phyloP scores from a whole-genome alignment of 2,797 vertebrate species.

The Gouania willdenowi region DNA sequence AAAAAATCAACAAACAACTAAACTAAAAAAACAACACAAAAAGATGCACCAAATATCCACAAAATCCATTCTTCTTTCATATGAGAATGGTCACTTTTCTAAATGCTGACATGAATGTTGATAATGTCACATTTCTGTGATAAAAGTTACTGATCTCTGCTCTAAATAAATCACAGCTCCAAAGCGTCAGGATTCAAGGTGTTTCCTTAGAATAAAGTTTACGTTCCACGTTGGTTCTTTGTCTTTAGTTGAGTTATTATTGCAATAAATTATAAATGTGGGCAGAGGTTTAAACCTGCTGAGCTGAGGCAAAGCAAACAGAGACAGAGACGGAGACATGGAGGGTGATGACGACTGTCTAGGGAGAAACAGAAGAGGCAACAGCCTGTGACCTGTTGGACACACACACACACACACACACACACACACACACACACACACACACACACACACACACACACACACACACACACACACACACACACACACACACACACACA shows the following conservation, averaged over 20 bases:
- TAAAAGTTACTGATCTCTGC: too few species aligned
- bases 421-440: background rate
- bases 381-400: slow-evolving; percentile 47
- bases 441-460: slow-evolving; percentile 5
- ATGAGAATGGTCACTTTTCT: too few species aligned
- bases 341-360: slow-evolving; percentile 38
- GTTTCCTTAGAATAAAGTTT: too few species aligned
- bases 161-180: too few species aligned
- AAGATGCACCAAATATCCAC: too few species aligned
- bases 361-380: slow-evolving; percentile 23
- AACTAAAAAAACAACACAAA: too few species aligned
- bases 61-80: too few species aligned
- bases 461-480: background rate
- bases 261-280: background rate
- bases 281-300: background rate
- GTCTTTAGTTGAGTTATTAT: background rate
- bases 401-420: background rate
- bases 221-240: too few species aligned
- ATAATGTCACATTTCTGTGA: too few species aligned
- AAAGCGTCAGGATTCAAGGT: too few species aligned
- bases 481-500: background rate
- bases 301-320: slow-evolving; percentile 4
- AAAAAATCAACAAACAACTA: too few species aligned
- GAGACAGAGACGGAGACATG: slow-evolving; percentile 20
- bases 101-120: too few species aligned